Evolutionary conservation across 1,140 invertebrate genomes (phyloP), one percentile per base, ranked within the genome.

Genomic region (Rhysida immarginata): DNA sequence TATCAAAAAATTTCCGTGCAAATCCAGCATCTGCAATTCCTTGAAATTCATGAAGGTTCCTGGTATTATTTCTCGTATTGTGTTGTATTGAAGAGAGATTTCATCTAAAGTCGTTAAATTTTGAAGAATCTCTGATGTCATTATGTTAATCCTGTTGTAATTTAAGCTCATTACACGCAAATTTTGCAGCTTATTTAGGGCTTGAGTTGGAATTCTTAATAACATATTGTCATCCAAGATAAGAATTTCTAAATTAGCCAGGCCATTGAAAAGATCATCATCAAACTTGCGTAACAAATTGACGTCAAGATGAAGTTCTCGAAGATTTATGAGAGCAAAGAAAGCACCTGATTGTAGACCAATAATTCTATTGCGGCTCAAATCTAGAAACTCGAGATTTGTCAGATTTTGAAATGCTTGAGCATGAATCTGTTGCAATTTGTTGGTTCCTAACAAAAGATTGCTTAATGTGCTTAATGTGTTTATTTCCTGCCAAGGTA

Each of bases 141-240:
- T 68, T 1, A 86, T 87, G 0, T 85, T 84, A 3, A 95, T 84
- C 59, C 88, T 75, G 68, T 95, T 95, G 65, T 82, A 91, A 58
- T 88, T 85, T 59, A 93, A 66, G 62, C 84, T 81, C 0, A 94
- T 73, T 20, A 78, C 78, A 14, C 75, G 77, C 1, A 95, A 69
- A n/a, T 78, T 78, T 0, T 82, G 81, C 21, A 93, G 67, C 3
- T 82, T 76, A 20, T 79, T 79, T 2, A 93, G 69, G 8, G 87
- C 85, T 18, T 81, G 79, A 1, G 83, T 81, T 1, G 89, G 89
- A 26, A 92, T 81, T 2, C 87, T 68, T 0, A 92, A 71, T 45
- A 93, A 84, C 57, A 89, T 89, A 67, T 93, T 92, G 65, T 94
- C 88, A 64, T 82, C 79, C 1, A 94, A 71, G n/a, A 84, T 81